Percentiles rank a stretch among this genome's conserved stretches.
These are phyloP conservation scores for Drosophila busckii DNA, from an alignment of 1,140 invertebrate species.

Conservation along the genomic window DNA sequence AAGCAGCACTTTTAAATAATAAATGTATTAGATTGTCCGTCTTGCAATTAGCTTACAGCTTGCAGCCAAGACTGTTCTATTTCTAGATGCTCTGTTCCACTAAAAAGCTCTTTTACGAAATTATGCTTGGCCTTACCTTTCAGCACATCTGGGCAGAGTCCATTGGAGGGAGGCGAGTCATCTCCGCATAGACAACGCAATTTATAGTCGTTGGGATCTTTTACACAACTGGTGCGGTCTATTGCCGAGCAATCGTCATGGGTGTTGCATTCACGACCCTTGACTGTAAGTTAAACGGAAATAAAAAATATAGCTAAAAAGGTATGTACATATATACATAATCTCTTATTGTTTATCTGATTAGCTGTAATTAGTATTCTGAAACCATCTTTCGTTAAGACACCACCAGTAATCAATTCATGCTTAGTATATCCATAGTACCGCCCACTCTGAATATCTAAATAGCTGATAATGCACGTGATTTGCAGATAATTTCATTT, in stretches of 20 bases:
- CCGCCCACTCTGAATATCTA: slow-evolving; percentile 1
- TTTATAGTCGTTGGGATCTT: slow-evolving; percentile 81
- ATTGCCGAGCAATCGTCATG: slow-evolving; percentile 83
- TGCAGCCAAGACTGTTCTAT: neutral
- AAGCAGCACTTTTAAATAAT: slow-evolving; percentile 17
- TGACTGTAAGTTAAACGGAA: slow-evolving; percentile 53
- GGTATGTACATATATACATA: neutral
- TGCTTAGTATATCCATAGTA: neutral
- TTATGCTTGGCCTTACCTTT: slow-evolving; percentile 78
- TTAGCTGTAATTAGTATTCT: too few relatives aligned
- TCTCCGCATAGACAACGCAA: slow-evolving; percentile 84
- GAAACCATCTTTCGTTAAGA: too few relatives aligned
- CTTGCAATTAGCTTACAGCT: slow-evolving; percentile 24
- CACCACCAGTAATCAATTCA: too few relatives aligned
- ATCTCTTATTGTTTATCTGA: neutral
- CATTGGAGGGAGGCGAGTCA: slow-evolving; percentile 82
- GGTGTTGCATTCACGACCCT: slow-evolving; percentile 82
- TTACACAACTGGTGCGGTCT: slow-evolving; percentile 83
- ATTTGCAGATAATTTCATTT: slow-evolving; percentile 30
- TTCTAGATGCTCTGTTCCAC: slow-evolving; percentile 7
- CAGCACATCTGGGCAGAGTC: slow-evolving; percentile 81
- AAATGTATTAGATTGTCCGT: slow-evolving; percentile 18
- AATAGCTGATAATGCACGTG: slow-evolving; percentile 10
- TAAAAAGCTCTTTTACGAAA: neutral
- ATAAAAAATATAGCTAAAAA: neutral